Conservation (phyloP, 1,140 invertebrate species). For the Gryon sp. region DNA sequence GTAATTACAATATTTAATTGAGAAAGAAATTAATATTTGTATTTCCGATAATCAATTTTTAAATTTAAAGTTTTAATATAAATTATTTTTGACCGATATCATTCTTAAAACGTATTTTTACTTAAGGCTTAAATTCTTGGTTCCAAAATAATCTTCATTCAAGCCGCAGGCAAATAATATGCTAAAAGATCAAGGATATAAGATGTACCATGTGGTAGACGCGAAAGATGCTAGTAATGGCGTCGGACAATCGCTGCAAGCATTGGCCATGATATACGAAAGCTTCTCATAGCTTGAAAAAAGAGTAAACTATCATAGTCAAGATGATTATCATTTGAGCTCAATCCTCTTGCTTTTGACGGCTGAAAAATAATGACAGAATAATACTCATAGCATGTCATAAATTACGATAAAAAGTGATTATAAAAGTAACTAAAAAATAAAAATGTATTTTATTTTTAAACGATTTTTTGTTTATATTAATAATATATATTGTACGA, state of each 20-base stretch:
- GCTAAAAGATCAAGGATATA: conserved; percentile 35
- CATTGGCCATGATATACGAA: conserved; percentile 66
- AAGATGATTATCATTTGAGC: conserved; percentile 66
- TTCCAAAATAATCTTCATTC: conserved; percentile 26
- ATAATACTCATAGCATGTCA: conserved; percentile 67
- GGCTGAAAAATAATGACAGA: conserved; percentile 67
- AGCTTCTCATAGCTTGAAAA: conserved; percentile 59
- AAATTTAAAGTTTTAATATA: no score
- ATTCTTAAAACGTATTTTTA: conserved; percentile 16
- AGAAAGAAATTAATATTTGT: no score
- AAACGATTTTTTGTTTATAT: no score
- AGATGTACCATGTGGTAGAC: conserved; percentile 73
- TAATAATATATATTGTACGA: no score
- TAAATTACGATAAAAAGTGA: conserved; percentile 14
- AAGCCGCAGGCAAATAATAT: conserved; percentile 21
- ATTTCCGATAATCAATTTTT: no score
- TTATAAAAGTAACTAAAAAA: conserved; percentile 19
- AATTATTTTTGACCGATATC: conserved; percentile 1
- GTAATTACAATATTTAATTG: no score
- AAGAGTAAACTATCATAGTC: conserved; percentile 70
- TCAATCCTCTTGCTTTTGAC: conserved; percentile 46
- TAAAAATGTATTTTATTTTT: no score
- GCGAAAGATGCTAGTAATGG: conserved; percentile 74
- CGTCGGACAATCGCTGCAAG: conserved; percentile 70
- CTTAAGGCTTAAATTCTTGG: neutral